Evolutionary conservation across 2,113 vertebrate species (phyloP).

Genomic region (Seriola quinqueradiata): DNA sequence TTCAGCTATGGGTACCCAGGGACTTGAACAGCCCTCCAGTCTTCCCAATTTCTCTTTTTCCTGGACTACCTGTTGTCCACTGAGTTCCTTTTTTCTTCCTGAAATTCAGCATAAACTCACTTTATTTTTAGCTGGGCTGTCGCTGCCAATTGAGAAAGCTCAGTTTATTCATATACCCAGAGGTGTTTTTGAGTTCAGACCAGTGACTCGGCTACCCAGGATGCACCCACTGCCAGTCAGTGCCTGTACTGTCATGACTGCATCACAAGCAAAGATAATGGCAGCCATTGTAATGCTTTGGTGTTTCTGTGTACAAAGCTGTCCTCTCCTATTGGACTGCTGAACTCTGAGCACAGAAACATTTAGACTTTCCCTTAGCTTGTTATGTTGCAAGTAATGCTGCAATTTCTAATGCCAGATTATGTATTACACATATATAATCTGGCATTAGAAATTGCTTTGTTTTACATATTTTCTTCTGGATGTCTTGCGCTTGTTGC

Average conservation of each 20-base stretch:
- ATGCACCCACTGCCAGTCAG: constrained; percentile 51
- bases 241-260: constrained; percentile 23
- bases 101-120: background rate
- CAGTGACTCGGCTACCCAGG: background rate
- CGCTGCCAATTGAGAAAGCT: constrained; percentile 21
- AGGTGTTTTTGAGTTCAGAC: constrained; percentile 33
- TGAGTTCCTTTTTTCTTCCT: background rate
- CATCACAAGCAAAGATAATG: constrained; percentile 56
- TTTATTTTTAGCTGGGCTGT: constrained; percentile 27
- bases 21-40: background rate
- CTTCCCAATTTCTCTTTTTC: constrained; percentile 19
- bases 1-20: constrained; percentile 37
- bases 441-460: background rate
- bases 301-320: constrained; percentile 55
- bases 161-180: constrained; percentile 21
- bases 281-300: constrained; percentile 50
- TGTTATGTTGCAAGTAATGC: background rate
- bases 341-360: constrained; percentile 14
- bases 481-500: background rate
- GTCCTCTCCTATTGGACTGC: constrained; percentile 51
- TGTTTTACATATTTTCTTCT: background rate
- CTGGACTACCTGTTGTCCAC: constrained; percentile 39
- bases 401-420: constrained; percentile 6
- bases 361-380: background rate
- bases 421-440: background rate